Evolutionary conservation across 2,113 vertebrate genomes (phyloP).

Genomic region (Paradoxurus hermaphroditus): DNA sequence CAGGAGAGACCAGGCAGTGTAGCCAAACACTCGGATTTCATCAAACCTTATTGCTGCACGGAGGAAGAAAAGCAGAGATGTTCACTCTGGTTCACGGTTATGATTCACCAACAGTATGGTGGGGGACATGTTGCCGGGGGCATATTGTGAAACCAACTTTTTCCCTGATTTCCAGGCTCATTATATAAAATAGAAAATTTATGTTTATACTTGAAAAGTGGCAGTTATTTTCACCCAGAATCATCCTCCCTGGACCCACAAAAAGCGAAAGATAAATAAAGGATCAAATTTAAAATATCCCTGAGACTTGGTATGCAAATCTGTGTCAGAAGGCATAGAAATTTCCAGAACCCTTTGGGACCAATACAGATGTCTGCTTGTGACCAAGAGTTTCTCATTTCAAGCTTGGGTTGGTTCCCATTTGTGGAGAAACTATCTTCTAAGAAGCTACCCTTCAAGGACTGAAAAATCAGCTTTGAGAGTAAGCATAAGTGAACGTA

Average conservation of each 20-base stretch:
- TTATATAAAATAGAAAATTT: neutral
- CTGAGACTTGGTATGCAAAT: neutral
- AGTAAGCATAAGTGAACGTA: neutral
- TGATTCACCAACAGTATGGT: neutral
- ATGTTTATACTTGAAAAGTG: neutral
- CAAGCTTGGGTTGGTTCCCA: neutral
- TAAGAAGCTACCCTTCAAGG: neutral
- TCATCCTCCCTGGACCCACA: neutral
- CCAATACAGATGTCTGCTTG: neutral
- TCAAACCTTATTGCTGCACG: constrained; percentile 89
- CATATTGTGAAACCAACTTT: neutral
- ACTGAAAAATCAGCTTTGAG: neutral
- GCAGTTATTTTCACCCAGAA: neutral
- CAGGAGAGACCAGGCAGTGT: constrained; percentile 93
- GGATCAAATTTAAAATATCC: neutral
- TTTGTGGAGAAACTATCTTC: neutral
- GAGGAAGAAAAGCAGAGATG: constrained; percentile 43
- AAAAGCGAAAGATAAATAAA: neutral
- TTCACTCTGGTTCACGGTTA: neutral
- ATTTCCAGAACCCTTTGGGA: neutral
- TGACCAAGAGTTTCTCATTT: neutral
- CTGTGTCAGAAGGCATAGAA: neutral
- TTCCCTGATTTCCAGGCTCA: neutral
- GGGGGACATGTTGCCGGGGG: neutral
- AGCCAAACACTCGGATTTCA: constrained; percentile 90